Evolutionary conservation across 2,888 invertebrate species (phyloP).

Genomic region (Microchrysa polita): DNA sequence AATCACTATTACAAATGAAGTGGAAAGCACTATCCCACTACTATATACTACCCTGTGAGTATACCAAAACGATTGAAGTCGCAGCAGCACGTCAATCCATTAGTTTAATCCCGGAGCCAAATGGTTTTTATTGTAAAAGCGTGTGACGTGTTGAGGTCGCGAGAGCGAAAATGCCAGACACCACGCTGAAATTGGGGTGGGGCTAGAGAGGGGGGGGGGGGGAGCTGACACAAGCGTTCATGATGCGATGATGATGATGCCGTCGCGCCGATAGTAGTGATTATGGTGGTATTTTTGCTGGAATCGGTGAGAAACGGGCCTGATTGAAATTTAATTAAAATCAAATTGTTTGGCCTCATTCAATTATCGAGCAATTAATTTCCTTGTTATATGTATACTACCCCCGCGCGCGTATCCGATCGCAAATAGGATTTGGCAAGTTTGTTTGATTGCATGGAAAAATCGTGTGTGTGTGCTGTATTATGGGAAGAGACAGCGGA

Average conservation of each 20-base stretch:
- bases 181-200: background rate
- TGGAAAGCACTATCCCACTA: slow-evolving; percentile 25
- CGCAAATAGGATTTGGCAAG: too few relatives aligned
- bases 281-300: background rate
- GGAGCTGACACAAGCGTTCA: too few relatives aligned
- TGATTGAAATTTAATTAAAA: slow-evolving; percentile 48
- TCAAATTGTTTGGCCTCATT: slow-evolving; percentile 50
- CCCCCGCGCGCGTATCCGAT: too few relatives aligned
- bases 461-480: too few relatives aligned
- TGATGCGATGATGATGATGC: too few relatives aligned
- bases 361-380: slow-evolving; percentile 51
- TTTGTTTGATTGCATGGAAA: too few relatives aligned
- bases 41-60: too few relatives aligned
- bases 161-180: background rate
- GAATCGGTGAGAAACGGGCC: slow-evolving; percentile 14
- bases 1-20: too few relatives aligned
- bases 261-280: too few relatives aligned
- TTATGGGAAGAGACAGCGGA: too few relatives aligned
- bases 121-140: slow-evolving; percentile 32
- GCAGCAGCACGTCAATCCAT: background rate
- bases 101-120: slow-evolving; percentile 36
- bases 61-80: too few relatives aligned
- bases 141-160: background rate
- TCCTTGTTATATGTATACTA: slow-evolving; percentile 43
- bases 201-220: too few relatives aligned